These are phyloP conservation scores for Drosophila busckii DNA, from an alignment of 1,140 invertebrate species.

Conservation along the genomic window DNA sequence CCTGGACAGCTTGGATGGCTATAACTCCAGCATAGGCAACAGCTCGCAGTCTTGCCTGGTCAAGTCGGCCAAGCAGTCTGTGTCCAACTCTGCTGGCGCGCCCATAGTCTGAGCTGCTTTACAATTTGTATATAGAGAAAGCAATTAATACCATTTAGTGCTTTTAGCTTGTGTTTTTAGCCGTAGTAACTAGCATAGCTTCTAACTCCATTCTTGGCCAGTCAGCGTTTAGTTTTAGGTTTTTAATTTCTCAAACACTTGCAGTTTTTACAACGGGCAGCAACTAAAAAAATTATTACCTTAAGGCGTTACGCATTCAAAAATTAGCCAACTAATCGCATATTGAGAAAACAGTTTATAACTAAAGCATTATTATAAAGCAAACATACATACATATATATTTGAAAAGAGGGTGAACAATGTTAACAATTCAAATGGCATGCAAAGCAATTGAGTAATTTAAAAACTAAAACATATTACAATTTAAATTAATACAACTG, in stretches of 20 bases:
- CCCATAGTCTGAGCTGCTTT: conserved; percentile 50
- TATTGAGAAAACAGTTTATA: conserved; percentile 36
- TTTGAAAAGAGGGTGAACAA: conserved; percentile 71
- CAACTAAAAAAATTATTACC: conserved; percentile 73
- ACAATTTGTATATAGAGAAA: conserved; percentile 50
- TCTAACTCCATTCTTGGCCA: too few relatives aligned
- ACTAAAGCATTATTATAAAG: conserved; percentile 8
- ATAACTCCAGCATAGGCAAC: conserved; percentile 77
- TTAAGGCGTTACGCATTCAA: conserved; percentile 69
- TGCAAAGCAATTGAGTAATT: conserved; percentile 57
- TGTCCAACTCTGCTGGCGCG: conserved; percentile 18
- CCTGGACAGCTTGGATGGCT: conserved; percentile 86
- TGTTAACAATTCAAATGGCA: conserved; percentile 73
- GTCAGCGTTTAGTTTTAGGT: too few relatives aligned
- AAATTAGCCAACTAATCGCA: conserved; percentile 28
- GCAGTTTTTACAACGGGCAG: too few relatives aligned
- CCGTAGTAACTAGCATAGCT: too few relatives aligned
- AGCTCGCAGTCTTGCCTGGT: conserved; percentile 73
- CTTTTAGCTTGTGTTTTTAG: conserved; percentile 19
- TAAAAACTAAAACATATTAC: conserved; percentile 33
- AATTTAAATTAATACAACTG: conserved; percentile 44
- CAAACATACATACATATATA: conserved; percentile 29
- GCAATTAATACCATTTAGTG: conserved; percentile 24
- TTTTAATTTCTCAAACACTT: too few relatives aligned
- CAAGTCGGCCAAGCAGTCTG: conserved; percentile 55